Percentiles rank a stretch among this genome's conserved stretches.
Evolutionary conservation across 2,113 vertebrate species (phyloP).

Genomic region (Tyto alba): DNA sequence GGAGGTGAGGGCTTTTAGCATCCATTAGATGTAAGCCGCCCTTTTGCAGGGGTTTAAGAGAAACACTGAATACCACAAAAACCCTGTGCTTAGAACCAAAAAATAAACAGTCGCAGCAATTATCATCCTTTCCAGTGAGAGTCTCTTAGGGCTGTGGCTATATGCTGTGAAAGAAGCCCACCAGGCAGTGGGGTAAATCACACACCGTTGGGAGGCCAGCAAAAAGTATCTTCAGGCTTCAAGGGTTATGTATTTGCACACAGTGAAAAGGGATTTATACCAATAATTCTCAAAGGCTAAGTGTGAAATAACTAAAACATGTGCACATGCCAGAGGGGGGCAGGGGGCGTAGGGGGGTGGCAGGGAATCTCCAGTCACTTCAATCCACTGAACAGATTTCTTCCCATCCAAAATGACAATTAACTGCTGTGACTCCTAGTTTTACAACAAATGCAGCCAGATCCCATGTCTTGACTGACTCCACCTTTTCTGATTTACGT

Average conservation of each 20-base stretch:
- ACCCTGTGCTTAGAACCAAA: not conserved
- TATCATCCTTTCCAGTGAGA: not conserved
- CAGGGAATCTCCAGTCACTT: not conserved
- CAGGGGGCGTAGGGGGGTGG: too few species aligned
- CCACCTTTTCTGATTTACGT: conserved; percentile 12
- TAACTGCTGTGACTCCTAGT: not conserved
- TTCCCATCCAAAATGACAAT: not conserved
- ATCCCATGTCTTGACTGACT: not conserved
- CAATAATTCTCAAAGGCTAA: not conserved
- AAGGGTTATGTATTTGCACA: not conserved
- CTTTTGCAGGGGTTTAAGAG: not conserved
- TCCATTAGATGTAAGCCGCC: not conserved
- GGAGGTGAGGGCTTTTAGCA: not conserved
- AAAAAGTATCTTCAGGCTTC: not conserved
- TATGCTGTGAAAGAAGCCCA: not conserved
- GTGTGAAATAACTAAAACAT: not conserved
- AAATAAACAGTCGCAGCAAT: not conserved
- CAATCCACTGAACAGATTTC: not conserved
- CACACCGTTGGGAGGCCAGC: not conserved
- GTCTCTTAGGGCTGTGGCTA: not conserved
- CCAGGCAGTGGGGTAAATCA: not conserved
- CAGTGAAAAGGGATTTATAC: not conserved
- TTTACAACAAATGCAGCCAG: not conserved
- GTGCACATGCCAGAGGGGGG: not conserved
- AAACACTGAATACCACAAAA: not conserved